Base-by-base conservation (phyloP, 2,113 vertebrate genomes). In the Dasyprocta punctata region DNA sequence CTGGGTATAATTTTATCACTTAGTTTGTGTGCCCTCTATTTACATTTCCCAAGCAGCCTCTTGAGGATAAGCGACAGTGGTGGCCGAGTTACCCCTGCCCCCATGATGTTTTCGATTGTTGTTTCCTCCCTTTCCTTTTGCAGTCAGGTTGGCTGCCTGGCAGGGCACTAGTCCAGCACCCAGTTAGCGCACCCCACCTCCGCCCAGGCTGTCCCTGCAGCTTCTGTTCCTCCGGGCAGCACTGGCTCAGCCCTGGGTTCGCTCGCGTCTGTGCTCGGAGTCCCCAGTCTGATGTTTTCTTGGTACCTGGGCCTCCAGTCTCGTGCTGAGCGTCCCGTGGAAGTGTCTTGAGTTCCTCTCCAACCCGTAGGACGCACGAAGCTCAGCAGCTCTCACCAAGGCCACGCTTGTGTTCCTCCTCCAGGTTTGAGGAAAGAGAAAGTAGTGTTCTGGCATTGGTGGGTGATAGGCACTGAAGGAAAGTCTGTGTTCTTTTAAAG, bases 391-490 rank as follows among this genome's bases (percentile, higher is more conserved):
- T 88, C 8, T 24, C 19, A 41, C 54, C 22, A n/a, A 17, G 56
- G 80, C 69, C 73, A 56, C 33, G 3, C 60, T 90, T 77, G 6
- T 26, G 56, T 81, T 90, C 87, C 65, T 47, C 44, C 84, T 78
- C 0, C 6, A 33, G 12, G 5, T 85, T 89, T 71, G 33, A 30
- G 17, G 44, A 44, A 44, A 33, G 20, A 54, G 73, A 33, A 67
- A 84, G 67, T 5, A 26, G 8, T 86, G 36, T 69, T 95, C 81
- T 63, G 86, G 38, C 71, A 24, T 47, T 89, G 90, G 17, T 87
- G n/a, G 30, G 49, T 65, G 54, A n/a, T 87, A 41, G 60, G 14
- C 54, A 33, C 38, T 60, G 30, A 56, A 77, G 61, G 41, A 41
- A 81, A 81, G 19, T 7, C 44, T 47, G 14, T 47, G 14, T 47